Base-by-base conservation (phyloP, 2,113 vertebrate species). In the Camelus dromedarius region DNA sequence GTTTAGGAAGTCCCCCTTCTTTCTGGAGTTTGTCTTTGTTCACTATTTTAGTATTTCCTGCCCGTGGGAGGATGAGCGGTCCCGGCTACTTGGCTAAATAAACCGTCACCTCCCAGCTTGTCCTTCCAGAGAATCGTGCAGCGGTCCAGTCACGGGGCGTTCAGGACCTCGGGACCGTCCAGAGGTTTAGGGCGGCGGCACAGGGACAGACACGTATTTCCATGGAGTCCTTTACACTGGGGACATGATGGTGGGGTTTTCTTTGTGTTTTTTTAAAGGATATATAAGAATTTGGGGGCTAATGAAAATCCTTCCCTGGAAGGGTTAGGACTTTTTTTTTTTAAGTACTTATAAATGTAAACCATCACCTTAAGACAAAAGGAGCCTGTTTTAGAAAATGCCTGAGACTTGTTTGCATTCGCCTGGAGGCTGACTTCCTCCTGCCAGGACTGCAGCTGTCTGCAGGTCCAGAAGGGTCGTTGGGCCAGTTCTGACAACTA, bases 31-130 rank as follows among this genome's bases (percentile, higher is more conserved):
- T 62, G 80, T 67, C 60, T 96, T 60, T 46, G 66, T 28, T 96
- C 38, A n/a, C 80, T 85, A 56, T 79, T 66, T 73, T 54, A 52
- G 54, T 64, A 58, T 95, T 91, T 94, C 62, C 73, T 96, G 96
- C 26, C 26, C 0, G 0, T 11, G 19, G 30, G 56, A 83, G 66
- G 46, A 79, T 22, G 32, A 62, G 10, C 10, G 1, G 8, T 48
- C 52, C 46, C 9, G 0, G 69, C 16, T 83, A 64, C 19, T 88
- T 69, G 82, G 73, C 89, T 83, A 87, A 67, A 48, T 38, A 64
- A 50, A 77, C 6, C 20, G 50, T 22, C 0, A 8, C 26, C 80
- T 95, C 80, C 76, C 76, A 26, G 12, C 14, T 70, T 26, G 15
- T 70, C 30, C 26, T 79, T 89, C 84, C 6, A 80, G 42, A 93